These are phyloP conservation scores for Fulmarus glacialis DNA, from an alignment of 2,113 vertebrate species.

Conservation along the genomic window DNA sequence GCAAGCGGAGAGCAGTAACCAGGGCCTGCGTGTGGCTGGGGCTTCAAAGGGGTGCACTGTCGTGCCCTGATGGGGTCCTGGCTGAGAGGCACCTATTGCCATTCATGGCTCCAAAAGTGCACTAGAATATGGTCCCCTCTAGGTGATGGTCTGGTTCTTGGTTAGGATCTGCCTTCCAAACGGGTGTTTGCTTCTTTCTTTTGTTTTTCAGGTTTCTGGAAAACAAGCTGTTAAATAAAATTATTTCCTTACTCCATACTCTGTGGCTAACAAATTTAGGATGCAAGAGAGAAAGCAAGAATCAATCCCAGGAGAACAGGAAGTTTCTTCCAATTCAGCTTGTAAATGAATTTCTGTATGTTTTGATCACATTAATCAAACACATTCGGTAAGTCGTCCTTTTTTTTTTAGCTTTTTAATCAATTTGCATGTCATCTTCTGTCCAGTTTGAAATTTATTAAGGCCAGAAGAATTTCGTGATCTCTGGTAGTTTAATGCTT, in stretches of 20 bases:
- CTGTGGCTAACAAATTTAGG: constrained; percentile 89
- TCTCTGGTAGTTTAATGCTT: neutral
- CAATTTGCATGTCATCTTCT: neutral
- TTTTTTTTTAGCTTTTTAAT: neutral
- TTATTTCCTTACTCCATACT: constrained; percentile 83
- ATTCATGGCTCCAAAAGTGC: neutral
- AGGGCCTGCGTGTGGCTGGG: neutral
- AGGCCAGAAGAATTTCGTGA: neutral
- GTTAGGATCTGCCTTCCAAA: neutral
- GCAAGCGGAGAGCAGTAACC: neutral
- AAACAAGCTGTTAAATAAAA: constrained; percentile 72
- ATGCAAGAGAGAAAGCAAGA: constrained; percentile 62
- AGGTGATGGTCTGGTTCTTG: neutral
- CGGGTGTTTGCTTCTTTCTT: neutral
- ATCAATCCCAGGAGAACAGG: constrained; percentile 15
- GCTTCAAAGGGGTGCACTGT: neutral
- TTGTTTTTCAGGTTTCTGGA: constrained; percentile 79
- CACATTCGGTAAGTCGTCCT: constrained; percentile 79
- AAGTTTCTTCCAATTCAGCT: constrained; percentile 87
- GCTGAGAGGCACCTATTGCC: neutral
- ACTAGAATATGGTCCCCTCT: neutral
- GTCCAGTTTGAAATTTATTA: neutral
- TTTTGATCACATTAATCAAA: constrained; percentile 71
- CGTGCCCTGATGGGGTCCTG: neutral
- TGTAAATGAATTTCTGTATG: constrained; percentile 85